Conservation (phyloP, 2,797 vertebrate genomes). For the Salarias fasciatus region DNA sequence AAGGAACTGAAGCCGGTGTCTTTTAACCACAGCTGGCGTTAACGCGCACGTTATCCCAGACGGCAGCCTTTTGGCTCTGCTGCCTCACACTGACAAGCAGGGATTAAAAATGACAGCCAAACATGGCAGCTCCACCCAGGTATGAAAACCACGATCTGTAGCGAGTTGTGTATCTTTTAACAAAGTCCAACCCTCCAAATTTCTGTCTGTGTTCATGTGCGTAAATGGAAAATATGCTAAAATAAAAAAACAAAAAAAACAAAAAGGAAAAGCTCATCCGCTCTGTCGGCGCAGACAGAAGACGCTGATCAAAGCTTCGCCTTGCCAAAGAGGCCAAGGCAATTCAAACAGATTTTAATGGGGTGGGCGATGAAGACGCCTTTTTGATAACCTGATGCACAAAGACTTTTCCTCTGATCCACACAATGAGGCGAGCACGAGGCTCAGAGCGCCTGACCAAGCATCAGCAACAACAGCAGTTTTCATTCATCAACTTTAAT, state of each 20-base stretch:
- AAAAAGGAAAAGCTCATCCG: slow-evolving; percentile 40
- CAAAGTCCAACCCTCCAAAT: neutral
- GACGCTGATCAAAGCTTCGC: slow-evolving; percentile 79
- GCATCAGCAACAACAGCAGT: slow-evolving; percentile 21
- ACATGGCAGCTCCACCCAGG: slow-evolving; percentile 1
- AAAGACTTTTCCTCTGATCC: slow-evolving; percentile 67
- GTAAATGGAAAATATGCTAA: neutral
- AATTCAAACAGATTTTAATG: slow-evolving; percentile 84
- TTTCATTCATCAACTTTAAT: slow-evolving; percentile 48
- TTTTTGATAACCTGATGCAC: slow-evolving; percentile 70
- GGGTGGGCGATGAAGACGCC: slow-evolving; percentile 53
- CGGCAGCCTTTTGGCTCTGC: neutral
- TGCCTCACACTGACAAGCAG: neutral
- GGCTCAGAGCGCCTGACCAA: slow-evolving; percentile 44
- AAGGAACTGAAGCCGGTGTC: neutral
- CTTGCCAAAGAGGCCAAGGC: slow-evolving; percentile 56
- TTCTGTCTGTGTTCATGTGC: slow-evolving; percentile 17
- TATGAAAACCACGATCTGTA: slow-evolving; percentile 13
- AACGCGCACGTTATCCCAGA: slow-evolving; percentile 7
- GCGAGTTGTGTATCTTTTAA: neutral
- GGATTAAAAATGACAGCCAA: slow-evolving; percentile 18
- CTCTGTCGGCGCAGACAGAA: slow-evolving; percentile 54
- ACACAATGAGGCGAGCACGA: slow-evolving; percentile 37
- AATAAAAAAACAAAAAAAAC: neutral
- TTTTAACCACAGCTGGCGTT: slow-evolving; percentile 17